Evolutionary conservation across 2,888 invertebrate genomes (phyloP).

Genomic region (Aricia artaxerxes): DNA sequence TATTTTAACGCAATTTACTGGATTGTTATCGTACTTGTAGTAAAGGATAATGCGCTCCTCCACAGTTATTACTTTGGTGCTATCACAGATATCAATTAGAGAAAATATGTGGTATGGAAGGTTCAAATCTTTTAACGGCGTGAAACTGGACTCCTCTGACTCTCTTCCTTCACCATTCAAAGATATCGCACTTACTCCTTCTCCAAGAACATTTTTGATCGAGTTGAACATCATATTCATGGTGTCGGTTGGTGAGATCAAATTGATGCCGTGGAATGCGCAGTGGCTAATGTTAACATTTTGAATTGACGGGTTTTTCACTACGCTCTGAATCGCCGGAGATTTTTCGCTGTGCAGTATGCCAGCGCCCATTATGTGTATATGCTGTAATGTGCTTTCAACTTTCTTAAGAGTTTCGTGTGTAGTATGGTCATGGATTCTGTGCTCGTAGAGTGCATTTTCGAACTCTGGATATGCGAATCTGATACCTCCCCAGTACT

Average conservation of each 20-base stretch:
- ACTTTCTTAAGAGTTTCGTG: constrained; percentile 85
- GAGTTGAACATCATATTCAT: constrained; percentile 88
- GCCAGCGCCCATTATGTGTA: constrained; percentile 95
- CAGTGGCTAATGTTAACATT: constrained; percentile 91
- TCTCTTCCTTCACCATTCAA: constrained; percentile 96
- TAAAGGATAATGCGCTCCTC: constrained; percentile 95
- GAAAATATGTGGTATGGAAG: constrained; percentile 96
- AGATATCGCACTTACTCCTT: constrained; percentile 93
- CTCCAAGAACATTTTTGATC: constrained; percentile 90
- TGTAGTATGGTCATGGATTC: constrained; percentile 90
- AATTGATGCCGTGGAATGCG: constrained; percentile 95
- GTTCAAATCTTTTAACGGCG: constrained; percentile 89
- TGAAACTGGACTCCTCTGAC: constrained; percentile 92
- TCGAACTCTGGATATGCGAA: constrained; percentile 95
- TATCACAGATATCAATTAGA: constrained; percentile 97
- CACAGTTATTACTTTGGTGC: constrained; percentile 93
- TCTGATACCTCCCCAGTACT: constrained; percentile 98
- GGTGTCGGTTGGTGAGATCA: constrained; percentile 92
- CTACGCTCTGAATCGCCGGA: constrained; percentile 94
- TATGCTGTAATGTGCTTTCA: constrained; percentile 88
- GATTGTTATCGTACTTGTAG: constrained; percentile 97
- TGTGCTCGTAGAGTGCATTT: constrained; percentile 89
- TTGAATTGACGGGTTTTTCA: constrained; percentile 90
- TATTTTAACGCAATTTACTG: constrained; percentile 98
- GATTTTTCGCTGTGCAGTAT: constrained; percentile 97